A percentile compares a stretch with the other conserved stretches of the same genome.
These are phyloP conservation scores for Anableps anableps DNA, from an alignment of 2,797 vertebrate species.

Conservation along the genomic window DNA sequence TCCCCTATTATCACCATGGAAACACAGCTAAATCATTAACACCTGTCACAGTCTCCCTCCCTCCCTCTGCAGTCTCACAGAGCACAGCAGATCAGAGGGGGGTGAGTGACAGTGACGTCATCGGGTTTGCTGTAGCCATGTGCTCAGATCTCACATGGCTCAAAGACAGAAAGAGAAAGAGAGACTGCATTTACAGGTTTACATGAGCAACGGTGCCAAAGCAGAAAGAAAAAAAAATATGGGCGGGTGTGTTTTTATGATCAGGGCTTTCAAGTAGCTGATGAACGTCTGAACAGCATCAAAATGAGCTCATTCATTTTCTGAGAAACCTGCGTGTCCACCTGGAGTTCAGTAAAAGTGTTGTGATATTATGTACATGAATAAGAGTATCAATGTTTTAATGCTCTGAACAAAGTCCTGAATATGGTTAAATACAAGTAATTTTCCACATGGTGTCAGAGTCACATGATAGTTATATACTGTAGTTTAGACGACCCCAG, in stretches of 20 bases:
- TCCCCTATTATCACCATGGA: conserved; percentile 8
- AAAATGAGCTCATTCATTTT: not conserved
- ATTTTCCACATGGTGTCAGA: not conserved
- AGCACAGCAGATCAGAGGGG: conserved; percentile 43
- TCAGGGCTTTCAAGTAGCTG: not conserved
- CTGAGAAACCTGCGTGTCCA: not conserved
- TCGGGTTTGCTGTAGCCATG: conserved; percentile 79
- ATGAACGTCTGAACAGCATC: not conserved
- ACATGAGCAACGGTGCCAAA: conserved; percentile 4
- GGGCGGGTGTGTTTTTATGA: not conserved
- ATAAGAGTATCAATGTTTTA: not conserved
- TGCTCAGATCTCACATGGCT: conserved; percentile 88
- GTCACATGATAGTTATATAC: not conserved
- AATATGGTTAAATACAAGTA: not conserved
- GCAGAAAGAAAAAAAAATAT: not conserved
- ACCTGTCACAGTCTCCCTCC: not conserved
- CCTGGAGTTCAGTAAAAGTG: not conserved
- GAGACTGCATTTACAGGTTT: conserved; percentile 40
- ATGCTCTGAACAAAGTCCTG: not conserved
- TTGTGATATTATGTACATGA: not conserved
- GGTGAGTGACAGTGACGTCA: conserved; percentile 74
- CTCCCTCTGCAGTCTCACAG: conserved; percentile 30
- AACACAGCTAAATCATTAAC: conserved; percentile 21
- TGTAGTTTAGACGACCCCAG: no score
- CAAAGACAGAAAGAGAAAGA: conserved; percentile 43